Evolutionary conservation across 1,140 invertebrate genomes (phyloP).

Genomic region (Drosophila prosaltans): DNA sequence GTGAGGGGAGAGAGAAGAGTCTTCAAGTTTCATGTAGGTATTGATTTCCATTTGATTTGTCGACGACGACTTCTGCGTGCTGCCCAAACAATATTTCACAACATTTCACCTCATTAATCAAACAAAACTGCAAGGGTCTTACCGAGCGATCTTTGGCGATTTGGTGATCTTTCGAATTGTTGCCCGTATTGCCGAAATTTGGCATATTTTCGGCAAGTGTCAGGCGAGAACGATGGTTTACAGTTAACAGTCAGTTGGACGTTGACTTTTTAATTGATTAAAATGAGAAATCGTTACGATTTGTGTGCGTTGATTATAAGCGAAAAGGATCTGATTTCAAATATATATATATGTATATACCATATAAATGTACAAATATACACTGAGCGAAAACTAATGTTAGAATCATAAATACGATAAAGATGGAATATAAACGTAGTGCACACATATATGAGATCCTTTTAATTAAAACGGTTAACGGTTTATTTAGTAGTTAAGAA

Average conservation of each 20-base stretch:
- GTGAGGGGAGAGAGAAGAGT: conserved; percentile 42
- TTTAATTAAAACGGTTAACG: too few relatives aligned
- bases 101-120: conserved; percentile 82
- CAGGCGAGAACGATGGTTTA: conserved; percentile 53
- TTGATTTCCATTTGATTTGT: conserved; percentile 82
- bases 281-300: conserved; percentile 83
- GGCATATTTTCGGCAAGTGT: conserved; percentile 78
- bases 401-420: too few relatives aligned
- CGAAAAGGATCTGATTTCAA: conserved; percentile 75
- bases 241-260: conserved; percentile 62
- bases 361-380: too few relatives aligned
- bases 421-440: too few relatives aligned
- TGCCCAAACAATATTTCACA: conserved; percentile 71
- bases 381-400: too few relatives aligned
- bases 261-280: conserved; percentile 83
- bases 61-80: conserved; percentile 11
- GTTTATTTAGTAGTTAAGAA: too few relatives aligned
- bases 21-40: conserved; percentile 76
- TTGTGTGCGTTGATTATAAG: conserved; percentile 76
- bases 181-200: conserved; percentile 20
- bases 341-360: conserved; percentile 10
- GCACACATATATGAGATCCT: too few relatives aligned
- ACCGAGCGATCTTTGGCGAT: background rate
- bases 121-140: conserved; percentile 70
- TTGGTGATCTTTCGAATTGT: background rate